These are phyloP conservation scores for Loris lydekkerianus DNA, from an alignment of 2,797 vertebrate genomes.

Conservation along the genomic window DNA sequence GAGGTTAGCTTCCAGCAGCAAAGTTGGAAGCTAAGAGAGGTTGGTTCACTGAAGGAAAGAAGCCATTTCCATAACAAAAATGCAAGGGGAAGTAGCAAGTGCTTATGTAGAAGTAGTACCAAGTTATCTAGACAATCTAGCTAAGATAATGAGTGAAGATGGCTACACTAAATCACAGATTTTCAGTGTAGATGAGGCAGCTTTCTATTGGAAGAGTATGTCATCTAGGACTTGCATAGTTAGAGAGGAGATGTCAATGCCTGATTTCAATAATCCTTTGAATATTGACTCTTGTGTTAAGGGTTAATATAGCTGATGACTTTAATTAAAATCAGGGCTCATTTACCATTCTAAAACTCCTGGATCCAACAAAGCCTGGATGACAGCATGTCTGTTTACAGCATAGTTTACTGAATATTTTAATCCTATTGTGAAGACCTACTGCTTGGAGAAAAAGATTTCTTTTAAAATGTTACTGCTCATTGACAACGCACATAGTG, in stretches of 20 bases:
- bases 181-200: not conserved
- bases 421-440: not conserved
- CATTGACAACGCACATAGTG: not conserved
- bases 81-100: not conserved
- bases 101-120: not conserved
- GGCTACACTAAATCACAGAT: not conserved
- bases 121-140: not conserved
- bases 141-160: not conserved
- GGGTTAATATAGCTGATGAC: not conserved
- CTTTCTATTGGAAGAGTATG: not conserved
- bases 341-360: not conserved
- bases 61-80: not conserved
- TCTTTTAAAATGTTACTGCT: not conserved
- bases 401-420: not conserved
- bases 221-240: not conserved
- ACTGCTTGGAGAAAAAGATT: not conserved
- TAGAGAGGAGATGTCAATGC: not conserved
- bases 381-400: not conserved
- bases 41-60: not conserved
- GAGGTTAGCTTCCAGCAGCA: not conserved
- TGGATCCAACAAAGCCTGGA: not conserved
- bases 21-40: not conserved
- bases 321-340: not conserved
- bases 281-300: not conserved
- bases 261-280: not conserved